Evolutionary conservation across 2,797 vertebrate genomes (phyloP).

Genomic region (Pipistrellus kuhlii): DNA sequence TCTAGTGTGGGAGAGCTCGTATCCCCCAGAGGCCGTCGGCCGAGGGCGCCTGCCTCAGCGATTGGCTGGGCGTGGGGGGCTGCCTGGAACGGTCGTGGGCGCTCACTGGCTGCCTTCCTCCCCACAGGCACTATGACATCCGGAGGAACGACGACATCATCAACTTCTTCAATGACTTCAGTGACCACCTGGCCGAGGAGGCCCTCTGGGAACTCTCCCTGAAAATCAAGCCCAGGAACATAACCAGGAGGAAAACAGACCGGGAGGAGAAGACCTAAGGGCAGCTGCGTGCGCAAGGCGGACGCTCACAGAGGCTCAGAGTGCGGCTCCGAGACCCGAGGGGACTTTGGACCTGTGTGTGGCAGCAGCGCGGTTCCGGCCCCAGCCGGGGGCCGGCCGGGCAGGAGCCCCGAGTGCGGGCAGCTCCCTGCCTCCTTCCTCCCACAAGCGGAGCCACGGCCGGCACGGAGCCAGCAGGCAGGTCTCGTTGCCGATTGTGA

Average conservation of each 20-base stretch:
- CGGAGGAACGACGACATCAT: slow-evolving; percentile 98
- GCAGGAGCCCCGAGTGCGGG: background rate
- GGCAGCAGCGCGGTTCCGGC: background rate
- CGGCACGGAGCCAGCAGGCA: background rate
- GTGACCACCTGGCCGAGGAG: slow-evolving; percentile 98
- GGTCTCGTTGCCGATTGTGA: slow-evolving; percentile 45
- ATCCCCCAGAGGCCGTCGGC: background rate
- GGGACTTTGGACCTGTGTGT: slow-evolving; percentile 78
- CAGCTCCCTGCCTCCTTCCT: background rate
- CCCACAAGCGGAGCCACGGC: background rate
- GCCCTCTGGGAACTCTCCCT: slow-evolving; percentile 99
- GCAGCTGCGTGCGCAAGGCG: slow-evolving; percentile 16
- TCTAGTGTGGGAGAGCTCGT: background rate
- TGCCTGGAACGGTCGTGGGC: background rate
- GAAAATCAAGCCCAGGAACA: slow-evolving; percentile 98
- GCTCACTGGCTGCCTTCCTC: background rate
- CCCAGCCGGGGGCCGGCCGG: background rate
- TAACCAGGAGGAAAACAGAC: slow-evolving; percentile 94
- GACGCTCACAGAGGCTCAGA: slow-evolving; percentile 50
- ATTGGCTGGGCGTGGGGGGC: accelerated
- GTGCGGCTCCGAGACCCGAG: slow-evolving; percentile 78
- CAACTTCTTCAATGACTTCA: slow-evolving; percentile 99
- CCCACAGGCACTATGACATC: slow-evolving; percentile 95
- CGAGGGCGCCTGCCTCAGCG: accelerated
- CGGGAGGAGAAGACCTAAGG: slow-evolving; percentile 97